Evolutionary conservation across 2,888 invertebrate genomes (phyloP), one percentile per base, ranked within the genome.

Genomic region (Brachypalpus laphriformis): DNA sequence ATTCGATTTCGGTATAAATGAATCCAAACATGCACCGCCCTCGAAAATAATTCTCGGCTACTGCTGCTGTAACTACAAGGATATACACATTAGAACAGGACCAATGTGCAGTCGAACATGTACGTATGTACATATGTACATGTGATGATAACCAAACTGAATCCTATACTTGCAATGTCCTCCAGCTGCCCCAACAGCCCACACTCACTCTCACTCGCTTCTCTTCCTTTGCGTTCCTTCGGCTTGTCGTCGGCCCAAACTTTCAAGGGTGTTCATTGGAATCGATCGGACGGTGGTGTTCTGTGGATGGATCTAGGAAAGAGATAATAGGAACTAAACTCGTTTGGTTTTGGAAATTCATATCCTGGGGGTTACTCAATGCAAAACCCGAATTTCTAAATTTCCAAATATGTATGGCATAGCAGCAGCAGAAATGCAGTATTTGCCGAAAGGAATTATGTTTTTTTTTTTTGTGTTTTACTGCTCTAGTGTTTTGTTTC

Each of bases 1-100:
- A 83, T 83, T 78, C 78, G 83, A 83, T 83, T 80, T 83, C 83
- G 71, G 65, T 70, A 83, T 80, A 83, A 65, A 80, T 74, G 80
- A 70, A 80, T 80, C 57, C 74, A 78, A 83, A 80, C 78, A 78
- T 80, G 74, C 74, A 75, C 74, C 80, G 51, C 65, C 82, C 68
- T 56, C 68, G 54, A 77, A 66, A 82, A 71, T 72, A 72, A 61
- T 72, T 40, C 59, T 63, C 66, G 25, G 65, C 45, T 72, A 75
- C 54, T 61, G 42, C 28, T 65, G 65, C 37, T 22, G 28, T 11
- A 20, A 42, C 14, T 72, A 20, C 28, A 57, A 47, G 45, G 47
- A 40, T 40, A 28, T 47, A 40, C 45, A 34, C 37, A 76, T 51
- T 49, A 18, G 59, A 45, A 49, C 14, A 59, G 65, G 40, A 56